Evolutionary conservation across 2,797 vertebrate genomes (phyloP), one percentile per base, ranked within the genome.

Genomic region (Pachyuromys duprasi): DNA sequence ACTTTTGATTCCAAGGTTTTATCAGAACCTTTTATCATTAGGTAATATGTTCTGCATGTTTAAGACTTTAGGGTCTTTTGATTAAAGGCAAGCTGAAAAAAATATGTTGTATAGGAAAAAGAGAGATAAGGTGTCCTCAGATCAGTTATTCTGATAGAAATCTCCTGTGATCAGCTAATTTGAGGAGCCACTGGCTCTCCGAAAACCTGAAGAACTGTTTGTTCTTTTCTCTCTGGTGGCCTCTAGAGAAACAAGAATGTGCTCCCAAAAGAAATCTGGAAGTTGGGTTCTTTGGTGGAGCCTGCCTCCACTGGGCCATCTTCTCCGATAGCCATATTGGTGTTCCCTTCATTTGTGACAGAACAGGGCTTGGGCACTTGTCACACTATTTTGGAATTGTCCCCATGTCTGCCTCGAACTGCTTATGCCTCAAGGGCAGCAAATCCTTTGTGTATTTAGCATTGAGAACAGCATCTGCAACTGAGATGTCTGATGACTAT

Each of bases 1-100:
- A 96, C 69, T 78, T 96, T 95, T 76, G 92, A 87, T 86, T 49
- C 55, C 36, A 65, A 93, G 18, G 14, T 90, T 82, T 96, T 79
- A 82, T 49, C 67, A 45, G 83, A 94, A 90, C n/a, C 2, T 60
- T 93, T 84, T 87, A 28, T 60, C 90, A 55, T 88, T 87, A 55
- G 70, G 26, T 55, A 86, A 12, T 74, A 22, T 49, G 20, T 86
- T 86, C 89, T 94, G 20, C 5, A 67, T 84, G 53, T 67, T 93
- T 67, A 84, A 17, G 83, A 74, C 5, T n/a, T 6, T 53, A n/a
- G 36, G 14, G 22, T 18, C 15, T 17, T 49, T 93, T 91, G 26
- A 11, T 55, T 76, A 81, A 49, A 84, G 7, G 67, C 24, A 84
- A 60, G 86, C 36, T 72, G 11, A 83, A 93, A 83, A 83, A 45